Percentiles rank a stretch among this genome's conserved stretches.
These are phyloP conservation scores for Rhimphoctona megacephalus DNA, from an alignment of 2,888 invertebrate species.

Conservation along the genomic window DNA sequence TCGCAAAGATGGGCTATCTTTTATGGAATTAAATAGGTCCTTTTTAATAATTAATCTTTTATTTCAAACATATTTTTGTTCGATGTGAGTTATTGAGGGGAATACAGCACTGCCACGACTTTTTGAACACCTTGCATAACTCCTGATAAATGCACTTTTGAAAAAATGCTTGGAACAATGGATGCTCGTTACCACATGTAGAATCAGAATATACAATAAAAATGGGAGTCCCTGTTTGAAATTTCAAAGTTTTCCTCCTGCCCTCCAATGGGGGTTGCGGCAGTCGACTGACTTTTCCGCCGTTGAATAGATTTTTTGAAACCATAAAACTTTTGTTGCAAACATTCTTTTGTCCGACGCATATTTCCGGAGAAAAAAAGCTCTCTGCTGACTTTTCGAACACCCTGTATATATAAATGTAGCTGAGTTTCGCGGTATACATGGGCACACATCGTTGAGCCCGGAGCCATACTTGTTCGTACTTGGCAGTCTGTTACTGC, in stretches of 20 bases:
- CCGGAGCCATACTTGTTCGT: conserved; percentile 44
- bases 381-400: neutral
- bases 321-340: neutral
- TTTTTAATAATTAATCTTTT: neutral
- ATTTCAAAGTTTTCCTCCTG: neutral
- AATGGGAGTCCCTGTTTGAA: too few species aligned
- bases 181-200: too few species aligned
- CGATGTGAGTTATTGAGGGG: too few species aligned
- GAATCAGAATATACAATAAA: too few species aligned
- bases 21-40: neutral
- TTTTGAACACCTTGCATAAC: too few species aligned
- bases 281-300: too few species aligned
- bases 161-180: too few species aligned
- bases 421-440: conserved; percentile 37
- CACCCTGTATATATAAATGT: neutral
- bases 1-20: neutral
- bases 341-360: neutral
- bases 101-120: too few species aligned
- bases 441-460: conserved; percentile 4
- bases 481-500: conserved; percentile 76
- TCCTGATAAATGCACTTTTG: too few species aligned
- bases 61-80: too few species aligned
- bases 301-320: too few species aligned
- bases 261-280: neutral
- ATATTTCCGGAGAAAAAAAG: neutral